phyloP scores from a whole-genome alignment of 2,797 vertebrate species.

The Odontamblyopus rebecca region DNA sequence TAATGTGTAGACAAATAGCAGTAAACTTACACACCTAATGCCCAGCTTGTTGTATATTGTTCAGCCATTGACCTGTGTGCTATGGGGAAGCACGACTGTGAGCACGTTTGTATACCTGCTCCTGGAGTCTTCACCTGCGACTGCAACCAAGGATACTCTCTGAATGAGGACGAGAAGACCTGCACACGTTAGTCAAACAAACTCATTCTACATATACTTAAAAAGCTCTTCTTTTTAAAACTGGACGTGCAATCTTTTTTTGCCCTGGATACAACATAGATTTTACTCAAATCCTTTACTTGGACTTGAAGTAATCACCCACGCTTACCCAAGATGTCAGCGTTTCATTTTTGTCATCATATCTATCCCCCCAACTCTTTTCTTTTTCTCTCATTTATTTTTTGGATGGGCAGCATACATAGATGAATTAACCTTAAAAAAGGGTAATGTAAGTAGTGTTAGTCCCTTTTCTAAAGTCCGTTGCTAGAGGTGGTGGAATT shows the following conservation, averaged over 20 bases:
- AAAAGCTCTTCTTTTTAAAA: neutral
- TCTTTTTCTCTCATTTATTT: neutral
- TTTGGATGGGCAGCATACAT: no score
- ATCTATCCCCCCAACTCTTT: neutral
- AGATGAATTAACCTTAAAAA: no score
- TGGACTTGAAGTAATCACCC: neutral
- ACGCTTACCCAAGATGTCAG: neutral
- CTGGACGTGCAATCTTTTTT: neutral
- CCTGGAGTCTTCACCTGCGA: conserved; percentile 80
- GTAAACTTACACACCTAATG: no score
- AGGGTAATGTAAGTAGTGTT: neutral
- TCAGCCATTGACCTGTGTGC: conserved; percentile 80
- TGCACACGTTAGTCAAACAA: conserved; percentile 58
- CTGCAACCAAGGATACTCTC: conserved; percentile 81
- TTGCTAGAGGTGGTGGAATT: no score
- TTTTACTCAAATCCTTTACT: neutral
- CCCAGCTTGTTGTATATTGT: neutral
- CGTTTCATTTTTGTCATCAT: neutral
- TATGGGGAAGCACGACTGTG: conserved; percentile 79
- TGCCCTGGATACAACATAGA: neutral
- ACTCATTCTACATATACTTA: neutral
- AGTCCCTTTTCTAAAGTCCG: neutral
- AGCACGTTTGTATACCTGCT: conserved; percentile 83
- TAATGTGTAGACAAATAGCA: no score
- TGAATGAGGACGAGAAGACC: conserved; percentile 79